Evolutionary conservation across 2,797 vertebrate genomes (phyloP), one percentile per base, ranked within the genome.

Genomic region (Erpetoichthys calabaricus): DNA sequence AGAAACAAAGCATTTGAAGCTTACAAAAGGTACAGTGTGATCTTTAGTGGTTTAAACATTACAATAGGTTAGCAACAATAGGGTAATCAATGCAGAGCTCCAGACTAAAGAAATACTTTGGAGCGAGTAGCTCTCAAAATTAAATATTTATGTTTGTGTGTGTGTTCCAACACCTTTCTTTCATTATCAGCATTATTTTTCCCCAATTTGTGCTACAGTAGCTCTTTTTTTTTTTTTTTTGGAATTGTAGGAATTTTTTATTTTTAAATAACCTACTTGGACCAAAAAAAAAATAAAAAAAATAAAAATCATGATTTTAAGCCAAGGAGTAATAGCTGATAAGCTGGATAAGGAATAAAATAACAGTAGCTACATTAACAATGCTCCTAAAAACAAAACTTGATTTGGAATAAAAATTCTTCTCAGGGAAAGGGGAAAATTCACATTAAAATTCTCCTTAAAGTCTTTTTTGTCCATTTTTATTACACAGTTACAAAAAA

Each of bases 191-290:
- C 25, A 25, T 25, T 25, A 25, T 25, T 25, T 25, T 25, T 25
- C 25, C 25, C 25, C 25, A 25, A 25, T 25, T 25, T 25, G 25
- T 25, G 25, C 25, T 25, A 25, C 25, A 25, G 25, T 25, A 25
- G 25, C n/a, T n/a, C n/a, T n/a, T n/a, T n/a, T n/a, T n/a, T n/a
- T n/a, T n/a, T n/a, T n/a, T n/a, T n/a, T n/a, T 4, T 44, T 72
- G 83, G 84, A 80, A 69, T 80, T 78, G 91, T 84, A 93, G 88
- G 86, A 73, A 86, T 85, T 25, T 25, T 82, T 93, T 92, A 93
- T 95, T 96, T 66, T 91, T 87, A 92, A 93, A 90, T 86, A 95
- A 94, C 86, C 88, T 91, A 91, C 89, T 91, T 76, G 77, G 75
- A 69, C 71, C 56, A 72, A 73, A 76, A 75, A 71, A 66, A 66